Base-by-base conservation (phyloP, 37 sponge, comb jelly and placozoan genomes). In the Cladorhizidae sp. region DNA sequence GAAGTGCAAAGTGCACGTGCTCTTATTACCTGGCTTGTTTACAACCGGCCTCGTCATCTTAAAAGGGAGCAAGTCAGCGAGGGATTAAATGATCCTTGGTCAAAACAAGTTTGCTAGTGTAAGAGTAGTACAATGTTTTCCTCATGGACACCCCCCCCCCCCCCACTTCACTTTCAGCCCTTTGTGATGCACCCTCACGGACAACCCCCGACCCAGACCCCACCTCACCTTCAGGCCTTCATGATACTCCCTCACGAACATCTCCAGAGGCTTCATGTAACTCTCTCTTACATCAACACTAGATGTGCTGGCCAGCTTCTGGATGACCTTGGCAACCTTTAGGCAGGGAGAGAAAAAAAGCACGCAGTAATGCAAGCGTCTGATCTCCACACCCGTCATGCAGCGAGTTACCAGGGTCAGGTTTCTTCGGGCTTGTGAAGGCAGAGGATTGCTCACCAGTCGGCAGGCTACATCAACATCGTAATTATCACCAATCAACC, bases 251-350 rank as follows among this genome's bases (percentile, higher is more conserved):
- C 58, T 82, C 37, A 93, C 86, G 83, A 93, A 93, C 18, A 78
- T 72, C 62, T 93, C 89, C 64, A 93, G 77, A 25, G 93, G 89
- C 58, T 82, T 89, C 89, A 89, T 93, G 71, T 83, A 83, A 37
- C 81, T 70, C 70, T 88, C 93, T 7, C 93, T 68, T 23, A 87
- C 88, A 45, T 71, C 49, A 2, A 52, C 74, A 71, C 85, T 88
- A 20, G 89, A 80, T 12, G 89, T 78, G 64, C 89, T 93, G 35
- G 89, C 89, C 40, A 93, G 59, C 64, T 89, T 93, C 86, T 93
- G 93, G 52, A 93, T 82, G 67, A 89, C 41, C 62, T 93, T 93
- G 41, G 85, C 89, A 79, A 93, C 70, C 93, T 88, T 40, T 45
- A 68, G 0, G 45, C 40, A 50, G 59, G 41, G 25, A n/a, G 9